Base-by-base conservation (phyloP, 2,888 invertebrate genomes). In the Drosophila hamatofila region DNA sequence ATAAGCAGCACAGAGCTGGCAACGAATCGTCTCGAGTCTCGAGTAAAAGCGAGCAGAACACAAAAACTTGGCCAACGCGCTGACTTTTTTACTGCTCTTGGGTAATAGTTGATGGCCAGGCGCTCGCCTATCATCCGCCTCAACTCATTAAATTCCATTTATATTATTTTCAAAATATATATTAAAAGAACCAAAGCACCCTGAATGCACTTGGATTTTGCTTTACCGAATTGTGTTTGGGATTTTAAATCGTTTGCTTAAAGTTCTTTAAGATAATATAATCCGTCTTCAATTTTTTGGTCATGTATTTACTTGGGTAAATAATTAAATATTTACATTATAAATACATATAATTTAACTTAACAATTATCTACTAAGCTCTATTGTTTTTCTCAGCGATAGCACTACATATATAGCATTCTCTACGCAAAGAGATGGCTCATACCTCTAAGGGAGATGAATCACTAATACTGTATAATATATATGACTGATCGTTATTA, bases 61-160 rank as follows among this genome's bases (percentile, higher is more conserved):
- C 72, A 75, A 72, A 76, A 85, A 80, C 68, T 74, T 80, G 63
- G 74, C 70, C 62, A 77, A 64, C 66, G 63, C 60, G 70, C 74
- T 70, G 80, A 78, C 80, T 83, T 81, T 83, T 84, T 86, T 82
- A 81, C 79, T 69, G 80, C 84, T 83, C 72, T 83, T 80, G 85
- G 84, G 80, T 61, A 86, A 86, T 81, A 74, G 72, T 83, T 82
- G 80, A 80, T 80, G 70, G 72, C 77, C 65, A 81, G 74, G 68
- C 79, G 82, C 59, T 68, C 81, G 63, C 72, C 80, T 72, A 56
- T 67, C 83, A 52, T 68, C 83, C 83, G 80, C 75, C 78, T 81
- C 74, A 82, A 67, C 79, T 72, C 79, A 84, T 83, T 85, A 85
- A 83, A 85, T 81, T 78, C 72, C 39, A 37, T 68, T 63, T 75